phyloP scores from a whole-genome alignment of 2,797 vertebrate genomes.

The Gymnodraco acuticeps region DNA sequence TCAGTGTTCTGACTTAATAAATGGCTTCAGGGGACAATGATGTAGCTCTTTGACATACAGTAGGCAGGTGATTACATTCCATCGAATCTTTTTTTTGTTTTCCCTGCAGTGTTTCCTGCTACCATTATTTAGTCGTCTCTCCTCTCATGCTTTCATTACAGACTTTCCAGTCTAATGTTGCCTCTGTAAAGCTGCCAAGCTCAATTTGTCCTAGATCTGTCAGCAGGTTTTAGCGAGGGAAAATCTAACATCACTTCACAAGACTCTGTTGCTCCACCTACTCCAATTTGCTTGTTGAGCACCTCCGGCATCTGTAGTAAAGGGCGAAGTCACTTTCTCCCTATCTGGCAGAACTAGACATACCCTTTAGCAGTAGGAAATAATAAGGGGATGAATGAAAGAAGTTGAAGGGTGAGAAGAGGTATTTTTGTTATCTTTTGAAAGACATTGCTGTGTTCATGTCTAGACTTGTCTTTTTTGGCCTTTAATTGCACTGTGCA shows the following conservation, averaged over 20 bases:
- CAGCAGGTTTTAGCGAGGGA: slow-evolving; percentile 45
- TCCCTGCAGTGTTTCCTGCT: slow-evolving; percentile 1
- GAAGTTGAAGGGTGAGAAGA: not conserved
- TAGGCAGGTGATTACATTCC: slow-evolving; percentile 1
- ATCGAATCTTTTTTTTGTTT: not conserved
- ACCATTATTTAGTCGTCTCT: slow-evolving; percentile 17
- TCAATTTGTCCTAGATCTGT: slow-evolving; percentile 51
- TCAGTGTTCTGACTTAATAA: not conserved
- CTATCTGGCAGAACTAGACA: slow-evolving; percentile 51
- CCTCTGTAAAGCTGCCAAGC: slow-evolving; percentile 45
- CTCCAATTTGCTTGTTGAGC: slow-evolving; percentile 24
- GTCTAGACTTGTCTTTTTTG: slow-evolving; percentile 36
- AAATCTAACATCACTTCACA: slow-evolving; percentile 30
- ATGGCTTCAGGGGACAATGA: not conserved
- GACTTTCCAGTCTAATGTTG: slow-evolving; percentile 22
- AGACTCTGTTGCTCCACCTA: slow-evolving; percentile 7
- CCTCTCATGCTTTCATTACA: slow-evolving; percentile 29
- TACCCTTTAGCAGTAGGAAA: slow-evolving; percentile 1
- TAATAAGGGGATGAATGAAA: not conserved
- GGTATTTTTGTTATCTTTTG: slow-evolving; percentile 10
- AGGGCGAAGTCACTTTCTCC: slow-evolving; percentile 33
- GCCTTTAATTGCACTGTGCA: slow-evolving; percentile 23
- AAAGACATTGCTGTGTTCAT: slow-evolving; percentile 5
- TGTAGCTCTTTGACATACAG: not conserved
- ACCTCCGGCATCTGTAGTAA: slow-evolving; percentile 31